Conservation (phyloP, 2,797 vertebrate genomes). For the Mormyrus proboscirostris region DNA sequence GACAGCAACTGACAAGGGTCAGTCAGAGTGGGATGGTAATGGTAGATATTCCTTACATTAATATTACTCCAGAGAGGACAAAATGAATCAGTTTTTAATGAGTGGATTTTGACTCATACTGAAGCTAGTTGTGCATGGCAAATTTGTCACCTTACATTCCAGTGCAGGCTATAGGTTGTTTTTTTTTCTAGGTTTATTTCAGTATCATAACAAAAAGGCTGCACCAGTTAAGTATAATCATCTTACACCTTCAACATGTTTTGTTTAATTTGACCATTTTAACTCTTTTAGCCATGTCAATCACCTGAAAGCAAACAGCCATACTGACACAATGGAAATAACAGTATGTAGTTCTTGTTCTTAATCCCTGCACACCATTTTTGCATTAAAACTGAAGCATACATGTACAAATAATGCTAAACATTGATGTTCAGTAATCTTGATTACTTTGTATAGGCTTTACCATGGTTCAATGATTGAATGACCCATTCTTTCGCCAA, state of each 20-base stretch:
- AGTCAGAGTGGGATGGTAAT: not conserved
- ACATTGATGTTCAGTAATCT: not conserved
- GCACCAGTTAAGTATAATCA: not conserved
- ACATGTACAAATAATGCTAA: not conserved
- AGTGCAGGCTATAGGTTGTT: not conserved
- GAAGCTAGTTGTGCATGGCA: not conserved
- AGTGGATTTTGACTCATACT: not conserved
- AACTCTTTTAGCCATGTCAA: not conserved
- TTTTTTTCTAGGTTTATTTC: not conserved
- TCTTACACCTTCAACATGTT: not conserved
- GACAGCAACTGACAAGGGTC: not conserved
- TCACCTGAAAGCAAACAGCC: not conserved
- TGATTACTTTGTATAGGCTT: not conserved
- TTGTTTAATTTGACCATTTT: not conserved
- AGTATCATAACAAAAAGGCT: not conserved
- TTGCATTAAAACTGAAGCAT: not conserved
- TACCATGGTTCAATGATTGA: constrained; percentile 12
- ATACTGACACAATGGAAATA: not conserved
- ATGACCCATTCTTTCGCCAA: not conserved
- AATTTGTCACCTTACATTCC: constrained; percentile 17
- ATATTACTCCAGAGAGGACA: not conserved
- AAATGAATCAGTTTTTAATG: not conserved
- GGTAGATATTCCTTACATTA: not conserved
- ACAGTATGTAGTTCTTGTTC: not conserved
- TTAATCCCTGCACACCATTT: not conserved